phyloP scores from a whole-genome alignment of 2,888 invertebrate genomes.

The Geotrupes spiniger region DNA sequence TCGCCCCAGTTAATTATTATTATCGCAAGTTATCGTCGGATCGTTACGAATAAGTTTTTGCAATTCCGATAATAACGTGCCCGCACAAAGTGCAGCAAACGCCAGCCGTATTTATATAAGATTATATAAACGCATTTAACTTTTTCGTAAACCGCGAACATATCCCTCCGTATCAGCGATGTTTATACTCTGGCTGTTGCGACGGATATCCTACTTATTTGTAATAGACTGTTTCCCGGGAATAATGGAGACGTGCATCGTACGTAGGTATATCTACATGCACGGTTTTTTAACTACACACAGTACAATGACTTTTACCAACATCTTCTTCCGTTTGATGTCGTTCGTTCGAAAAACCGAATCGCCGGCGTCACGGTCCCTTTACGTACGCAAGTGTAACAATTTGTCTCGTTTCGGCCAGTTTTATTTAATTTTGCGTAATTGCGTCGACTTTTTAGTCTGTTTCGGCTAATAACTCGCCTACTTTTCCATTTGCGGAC shows the following conservation, averaged over 20 bases:
- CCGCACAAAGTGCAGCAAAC: too few relatives aligned
- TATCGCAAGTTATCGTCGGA: too few relatives aligned
- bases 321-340: constrained; percentile 12
- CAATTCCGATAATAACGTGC: too few relatives aligned
- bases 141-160: constrained; percentile 26
- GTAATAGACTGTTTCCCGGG: constrained; percentile 38
- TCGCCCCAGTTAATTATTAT: too few relatives aligned
- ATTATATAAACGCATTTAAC: neutral
- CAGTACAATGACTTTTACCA: constrained; percentile 21
- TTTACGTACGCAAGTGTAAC: neutral
- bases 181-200: constrained; percentile 28
- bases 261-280: constrained; percentile 29
- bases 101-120: too few relatives aligned
- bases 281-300: constrained; percentile 18
- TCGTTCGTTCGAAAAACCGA: constrained; percentile 6
- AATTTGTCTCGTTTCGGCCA: neutral
- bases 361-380: neutral
- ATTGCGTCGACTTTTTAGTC: too few relatives aligned
- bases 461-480: too few relatives aligned
- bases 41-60: too few relatives aligned
- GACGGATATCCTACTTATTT: constrained; percentile 37
- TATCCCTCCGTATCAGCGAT: constrained; percentile 30
- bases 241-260: constrained; percentile 30
- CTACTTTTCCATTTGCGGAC: too few relatives aligned
- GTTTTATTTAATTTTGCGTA: neutral